Percentiles rank a stretch among this genome's conserved stretches.
Evolutionary conservation across 2,888 invertebrate genomes (phyloP).

Genomic region (Pantelozetes paolii): DNA sequence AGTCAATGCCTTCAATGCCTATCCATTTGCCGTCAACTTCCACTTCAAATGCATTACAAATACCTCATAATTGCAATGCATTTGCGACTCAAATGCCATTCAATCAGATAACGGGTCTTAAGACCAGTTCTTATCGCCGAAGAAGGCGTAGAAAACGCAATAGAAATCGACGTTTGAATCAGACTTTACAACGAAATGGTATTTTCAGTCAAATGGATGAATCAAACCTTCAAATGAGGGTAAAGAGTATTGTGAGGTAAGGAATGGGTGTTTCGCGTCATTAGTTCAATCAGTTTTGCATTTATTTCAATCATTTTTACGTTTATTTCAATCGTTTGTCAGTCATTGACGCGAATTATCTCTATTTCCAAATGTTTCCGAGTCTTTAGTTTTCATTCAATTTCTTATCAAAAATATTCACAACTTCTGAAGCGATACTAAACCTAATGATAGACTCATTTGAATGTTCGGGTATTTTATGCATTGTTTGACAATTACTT

Average conservation of each 20-base stretch:
- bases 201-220: not conserved
- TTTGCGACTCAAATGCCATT: not conserved
- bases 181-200: not conserved
- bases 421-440: no score
- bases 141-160: slow-evolving; percentile 11
- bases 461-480: no score
- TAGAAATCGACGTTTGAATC: not conserved
- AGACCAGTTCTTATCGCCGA: slow-evolving; percentile 9
- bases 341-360: slow-evolving; percentile 1
- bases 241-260: slow-evolving; percentile 17
- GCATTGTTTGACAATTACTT: no score
- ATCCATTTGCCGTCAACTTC: not conserved
- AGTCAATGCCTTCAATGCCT: not conserved
- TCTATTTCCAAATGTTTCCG: not conserved
- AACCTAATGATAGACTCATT: no score
- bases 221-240: slow-evolving; percentile 4
- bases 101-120: not conserved
- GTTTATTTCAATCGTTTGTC: not conserved
- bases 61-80: not conserved
- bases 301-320: slow-evolving; percentile 16
- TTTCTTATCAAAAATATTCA: slow-evolving; percentile 10
- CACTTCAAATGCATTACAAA: not conserved
- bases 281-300: slow-evolving; percentile 1
- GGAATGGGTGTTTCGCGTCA: not conserved
- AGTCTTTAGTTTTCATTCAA: not conserved